A percentile compares a stretch with the other conserved stretches of the same genome.
These are phyloP conservation scores for Calidris pygmaea DNA, from an alignment of 2,113 vertebrate genomes.

Conservation along the genomic window DNA sequence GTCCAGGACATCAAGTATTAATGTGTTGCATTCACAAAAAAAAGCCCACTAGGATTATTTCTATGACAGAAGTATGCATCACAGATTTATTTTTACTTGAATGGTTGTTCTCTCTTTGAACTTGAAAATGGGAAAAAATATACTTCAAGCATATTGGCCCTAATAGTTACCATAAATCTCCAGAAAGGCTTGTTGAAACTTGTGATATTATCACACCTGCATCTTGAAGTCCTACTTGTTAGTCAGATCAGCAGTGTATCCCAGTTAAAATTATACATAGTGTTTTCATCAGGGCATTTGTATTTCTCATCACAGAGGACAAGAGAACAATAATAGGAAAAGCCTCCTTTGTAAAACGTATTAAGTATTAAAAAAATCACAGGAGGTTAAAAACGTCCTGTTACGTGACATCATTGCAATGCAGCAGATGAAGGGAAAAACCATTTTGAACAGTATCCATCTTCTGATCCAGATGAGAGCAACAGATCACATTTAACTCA, in stretches of 20 bases:
- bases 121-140: not conserved
- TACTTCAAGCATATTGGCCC: not conserved
- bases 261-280: not conserved
- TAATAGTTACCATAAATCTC: not conserved
- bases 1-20: not conserved
- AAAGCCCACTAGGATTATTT: not conserved
- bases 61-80: not conserved
- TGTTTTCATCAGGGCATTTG: not conserved
- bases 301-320: slow-evolving; percentile 22
- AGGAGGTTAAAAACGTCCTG: not conserved
- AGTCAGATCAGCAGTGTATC: not conserved
- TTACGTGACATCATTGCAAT: not conserved
- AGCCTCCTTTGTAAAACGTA: not conserved
- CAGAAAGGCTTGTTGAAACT: not conserved
- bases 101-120: not conserved
- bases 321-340: slow-evolving; percentile 51
- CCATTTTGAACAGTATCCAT: not conserved
- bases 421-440: not conserved
- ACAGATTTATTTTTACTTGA: not conserved
- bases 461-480: not conserved
- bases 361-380: not conserved
- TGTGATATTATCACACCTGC: not conserved
- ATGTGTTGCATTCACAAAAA: not conserved
- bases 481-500: not conserved
- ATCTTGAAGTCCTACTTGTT: not conserved